Conservation (phyloP, 1,140 invertebrate species). For the Diorhabda sublineata region DNA sequence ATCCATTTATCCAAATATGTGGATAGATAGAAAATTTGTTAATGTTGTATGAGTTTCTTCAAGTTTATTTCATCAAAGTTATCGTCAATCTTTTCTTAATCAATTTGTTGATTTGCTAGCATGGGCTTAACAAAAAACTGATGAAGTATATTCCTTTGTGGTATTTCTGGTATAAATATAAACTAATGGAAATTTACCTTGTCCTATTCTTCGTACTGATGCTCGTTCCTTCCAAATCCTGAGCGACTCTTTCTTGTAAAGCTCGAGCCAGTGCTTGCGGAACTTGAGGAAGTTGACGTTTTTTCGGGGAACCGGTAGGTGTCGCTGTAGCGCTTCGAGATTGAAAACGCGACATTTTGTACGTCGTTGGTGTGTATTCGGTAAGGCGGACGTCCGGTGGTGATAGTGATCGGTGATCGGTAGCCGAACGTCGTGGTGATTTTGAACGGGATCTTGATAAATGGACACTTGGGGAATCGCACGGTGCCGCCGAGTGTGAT, state of each 20-base stretch:
- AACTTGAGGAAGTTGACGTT: slow-evolving; percentile 90
- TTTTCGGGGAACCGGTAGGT: slow-evolving; percentile 92
- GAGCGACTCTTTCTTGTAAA: slow-evolving; percentile 64
- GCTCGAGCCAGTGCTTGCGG: slow-evolving; percentile 61
- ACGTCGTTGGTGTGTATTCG: slow-evolving; percentile 39
- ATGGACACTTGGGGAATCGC: slow-evolving; percentile 60
- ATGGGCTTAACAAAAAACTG: no score
- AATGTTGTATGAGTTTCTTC: no score
- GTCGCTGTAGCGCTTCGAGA: slow-evolving; percentile 85
- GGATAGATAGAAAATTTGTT: no score
- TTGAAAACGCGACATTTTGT: slow-evolving; percentile 57
- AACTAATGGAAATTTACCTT: neutral
- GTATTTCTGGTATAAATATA: no score
- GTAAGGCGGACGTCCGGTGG: slow-evolving; percentile 60
- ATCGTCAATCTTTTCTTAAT: no score
- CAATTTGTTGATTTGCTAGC: no score
- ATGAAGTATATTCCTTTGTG: no score
- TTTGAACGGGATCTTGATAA: slow-evolving; percentile 57
- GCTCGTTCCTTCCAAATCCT: slow-evolving; percentile 74
- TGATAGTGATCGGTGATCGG: slow-evolving; percentile 65
- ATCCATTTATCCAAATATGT: no score
- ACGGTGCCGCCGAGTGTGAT: slow-evolving; percentile 72
- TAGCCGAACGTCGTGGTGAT: slow-evolving; percentile 58
- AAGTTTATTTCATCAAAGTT: no score
- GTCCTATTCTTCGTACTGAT: slow-evolving; percentile 23